Evolutionary conservation across 2,888 invertebrate species (phyloP), one percentile per base, ranked within the genome.

Genomic region (Drosophila merina): DNA sequence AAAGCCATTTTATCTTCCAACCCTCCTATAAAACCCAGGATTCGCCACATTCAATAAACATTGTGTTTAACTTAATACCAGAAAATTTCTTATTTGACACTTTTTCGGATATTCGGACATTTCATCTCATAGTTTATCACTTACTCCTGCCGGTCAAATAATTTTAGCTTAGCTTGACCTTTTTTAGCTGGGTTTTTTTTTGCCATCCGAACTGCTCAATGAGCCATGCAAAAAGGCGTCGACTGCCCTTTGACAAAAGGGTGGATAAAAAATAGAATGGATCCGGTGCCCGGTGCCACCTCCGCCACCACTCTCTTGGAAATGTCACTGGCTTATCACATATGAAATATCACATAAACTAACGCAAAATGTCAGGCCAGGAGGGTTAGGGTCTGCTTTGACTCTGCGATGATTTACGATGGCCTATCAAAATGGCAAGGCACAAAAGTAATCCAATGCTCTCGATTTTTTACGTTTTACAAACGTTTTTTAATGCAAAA

Each of bases 341-440:
- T 73, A 79, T 85, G 86, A 85, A 82, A 82, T 87, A 88, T 82
- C 86, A 64, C 88, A 79, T 87, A 82, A 82, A 82, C 86, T 85
- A 82, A 84, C 66, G 85, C 85, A 84, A 86, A 82, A 85, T 82
- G 82, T 82, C 86, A 87, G 86, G 77, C 70, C 75, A 77, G 78
- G 74, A 77, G 81, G 87, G 80, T 84, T 80, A 48, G 49, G 8
- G 12, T 48, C 44, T 20, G 36, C 14, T 38, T 49, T 54, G 54
- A 33, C 63, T 67, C 51, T 28, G 28, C 44, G 48, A 81, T 81
- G 87, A 81, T 81, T 87, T 81, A 81, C 80, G 80, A 81, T 68
- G 79, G 64, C 70, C 80, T 83, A 79, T 86, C 86, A 83, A 76
- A 79, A 66, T 63, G 71, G 63, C 76, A 59, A 72, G 75, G 73